Evolutionary conservation across 2,888 invertebrate genomes (phyloP), one percentile per base, ranked within the genome.

Genomic region (Anagyrus pseudococci): DNA sequence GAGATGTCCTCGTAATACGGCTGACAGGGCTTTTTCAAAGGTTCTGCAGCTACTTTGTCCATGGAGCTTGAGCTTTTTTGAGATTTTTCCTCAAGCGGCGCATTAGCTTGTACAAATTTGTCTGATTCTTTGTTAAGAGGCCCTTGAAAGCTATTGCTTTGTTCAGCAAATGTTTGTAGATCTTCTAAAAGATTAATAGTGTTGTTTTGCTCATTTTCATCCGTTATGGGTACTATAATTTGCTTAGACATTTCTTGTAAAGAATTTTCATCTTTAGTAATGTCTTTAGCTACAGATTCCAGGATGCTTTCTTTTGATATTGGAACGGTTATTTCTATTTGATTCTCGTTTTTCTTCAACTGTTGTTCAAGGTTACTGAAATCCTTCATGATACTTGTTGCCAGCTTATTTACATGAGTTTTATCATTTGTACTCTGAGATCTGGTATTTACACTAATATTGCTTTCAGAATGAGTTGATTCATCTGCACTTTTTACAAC

Each of bases 1-100:
- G 64, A 60, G 23, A 64, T 64, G 17, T 64, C 64, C 44, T 64
- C 64, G 8, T 64, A 60, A 13, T 48, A 29, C 2, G 64, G 64
- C 26, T 44, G 48, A 19, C 43, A 57, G 15, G 49, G 43, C 17
- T 60, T 64, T 43, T 20, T 60, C 0, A 60, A 13, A 22, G 47
- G n/a, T 40, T 63, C 62, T 19, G 17, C n/a, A n/a, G n/a, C n/a
- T n/a, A n/a, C n/a, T n/a, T n/a, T n/a, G n/a, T n/a, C n/a, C n/a
- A n/a, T n/a, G n/a, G n/a, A n/a, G n/a, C n/a, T n/a, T n/a, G n/a
- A n/a, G n/a, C n/a, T n/a, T n/a, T n/a, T n/a, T n/a, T n/a, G n/a
- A n/a, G n/a, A n/a, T n/a, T n/a, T n/a, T n/a, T n/a, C n/a, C n/a
- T n/a, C n/a, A n/a, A n/a, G n/a, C n/a, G n/a, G n/a, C n/a, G n/a